Percentiles rank a stretch among this genome's conserved stretches.
phyloP scores from a whole-genome alignment of 2,888 invertebrate species.

The Agonum fuliginosum region DNA sequence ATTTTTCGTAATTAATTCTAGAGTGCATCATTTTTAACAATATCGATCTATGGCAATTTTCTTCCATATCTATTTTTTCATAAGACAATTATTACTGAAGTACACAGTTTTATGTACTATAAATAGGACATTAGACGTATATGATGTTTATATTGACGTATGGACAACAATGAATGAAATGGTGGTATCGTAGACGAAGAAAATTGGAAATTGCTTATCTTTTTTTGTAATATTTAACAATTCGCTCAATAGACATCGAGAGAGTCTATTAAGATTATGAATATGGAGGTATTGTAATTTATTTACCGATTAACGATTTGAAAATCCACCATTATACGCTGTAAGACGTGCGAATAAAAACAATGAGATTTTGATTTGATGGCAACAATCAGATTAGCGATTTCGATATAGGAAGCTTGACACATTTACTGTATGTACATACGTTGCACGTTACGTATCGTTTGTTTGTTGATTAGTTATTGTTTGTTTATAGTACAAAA shows the following conservation, averaged over 20 bases:
- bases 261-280: background rate
- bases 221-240: constrained; percentile 14
- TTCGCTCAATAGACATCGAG: background rate
- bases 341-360: constrained; percentile 21
- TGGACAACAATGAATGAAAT: constrained; percentile 55
- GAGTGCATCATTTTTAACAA: constrained; percentile 60
- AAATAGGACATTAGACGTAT: constrained; percentile 52
- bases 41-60: constrained; percentile 56
- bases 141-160: constrained; percentile 48
- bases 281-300: background rate
- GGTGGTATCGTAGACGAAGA: constrained; percentile 18
- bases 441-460: constrained; percentile 13
- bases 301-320: background rate
- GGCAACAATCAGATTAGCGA: background rate
- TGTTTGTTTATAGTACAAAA: constrained; percentile 55
- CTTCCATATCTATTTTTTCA: constrained; percentile 55
- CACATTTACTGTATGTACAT: constrained; percentile 43
- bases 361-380: background rate
- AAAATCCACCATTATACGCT: background rate
- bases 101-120: constrained; percentile 59
- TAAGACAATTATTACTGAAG: constrained; percentile 60
- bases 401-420: constrained; percentile 36
- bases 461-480: background rate
- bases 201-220: constrained; percentile 34
- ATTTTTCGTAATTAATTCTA: constrained; percentile 57